Evolutionary conservation across 2,888 invertebrate species (phyloP).

Genomic region (Galerucella pusilla): DNA sequence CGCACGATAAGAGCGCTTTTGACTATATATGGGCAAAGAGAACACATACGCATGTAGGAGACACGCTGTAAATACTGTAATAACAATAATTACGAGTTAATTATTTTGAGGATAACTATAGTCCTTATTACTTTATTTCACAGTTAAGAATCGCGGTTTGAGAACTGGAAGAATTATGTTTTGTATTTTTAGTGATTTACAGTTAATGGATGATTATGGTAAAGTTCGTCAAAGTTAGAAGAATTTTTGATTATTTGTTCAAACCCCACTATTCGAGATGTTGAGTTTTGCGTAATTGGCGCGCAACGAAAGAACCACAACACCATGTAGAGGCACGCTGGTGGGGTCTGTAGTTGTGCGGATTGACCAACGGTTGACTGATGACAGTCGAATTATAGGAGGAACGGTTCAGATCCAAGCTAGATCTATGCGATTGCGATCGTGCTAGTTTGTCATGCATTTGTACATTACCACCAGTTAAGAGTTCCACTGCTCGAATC

Average conservation of each 20-base stretch:
- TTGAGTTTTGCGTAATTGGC: constrained; percentile 81
- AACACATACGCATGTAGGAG: no score
- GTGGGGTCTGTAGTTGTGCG: constrained; percentile 64
- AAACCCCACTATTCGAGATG: constrained; percentile 72
- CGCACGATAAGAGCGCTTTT: no score
- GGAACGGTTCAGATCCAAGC: constrained; percentile 59
- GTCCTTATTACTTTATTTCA: no score
- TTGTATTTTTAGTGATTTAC: no score
- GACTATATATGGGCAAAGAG: no score
- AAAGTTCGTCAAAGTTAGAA: not conserved
- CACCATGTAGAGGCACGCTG: constrained; percentile 79
- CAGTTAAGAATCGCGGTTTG: no score
- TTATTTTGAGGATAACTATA: no score
- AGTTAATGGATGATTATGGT: not conserved
- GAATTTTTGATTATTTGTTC: not conserved
- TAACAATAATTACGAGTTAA: no score
- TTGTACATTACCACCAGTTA: constrained; percentile 77
- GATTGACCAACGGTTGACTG: constrained; percentile 59
- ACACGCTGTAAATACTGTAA: no score
- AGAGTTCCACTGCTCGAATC: constrained; percentile 71
- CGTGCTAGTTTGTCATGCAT: constrained; percentile 70
- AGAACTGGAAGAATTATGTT: no score
- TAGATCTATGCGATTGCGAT: constrained; percentile 59
- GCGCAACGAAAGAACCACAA: constrained; percentile 81
- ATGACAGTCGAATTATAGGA: constrained; percentile 52